Conservation (phyloP, 2,113 vertebrate species). For the Misgurnus mizolepis region DNA sequence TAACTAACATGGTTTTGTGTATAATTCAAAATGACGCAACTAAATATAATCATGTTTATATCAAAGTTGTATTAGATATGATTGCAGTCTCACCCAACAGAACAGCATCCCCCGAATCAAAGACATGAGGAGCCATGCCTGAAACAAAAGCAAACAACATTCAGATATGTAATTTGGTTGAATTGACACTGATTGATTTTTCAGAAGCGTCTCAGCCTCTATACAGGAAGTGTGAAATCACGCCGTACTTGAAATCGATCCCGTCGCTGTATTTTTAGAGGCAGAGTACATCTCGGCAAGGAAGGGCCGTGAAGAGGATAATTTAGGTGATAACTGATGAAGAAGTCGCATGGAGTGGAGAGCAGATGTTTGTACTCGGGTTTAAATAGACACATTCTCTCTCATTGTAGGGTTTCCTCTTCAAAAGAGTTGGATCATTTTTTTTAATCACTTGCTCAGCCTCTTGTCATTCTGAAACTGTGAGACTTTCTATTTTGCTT, state of each 20-base stretch:
- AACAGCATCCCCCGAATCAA: background rate
- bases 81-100: constrained; percentile 17
- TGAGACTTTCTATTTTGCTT: too few relatives aligned
- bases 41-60: background rate
- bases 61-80: background rate
- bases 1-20: background rate
- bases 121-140: background rate
- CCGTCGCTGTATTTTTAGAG: constrained; percentile 7
- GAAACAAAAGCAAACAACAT: constrained; percentile 14
- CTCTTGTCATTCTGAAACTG: too few relatives aligned
- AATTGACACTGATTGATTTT: background rate
- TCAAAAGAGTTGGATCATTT: too few relatives aligned
- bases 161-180: background rate
- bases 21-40: background rate
- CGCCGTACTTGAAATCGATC: background rate
- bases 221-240: background rate
- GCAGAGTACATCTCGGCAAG: background rate
- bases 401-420: background rate
- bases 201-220: background rate
- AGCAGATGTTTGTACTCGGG: background rate
- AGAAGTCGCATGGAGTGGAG: background rate
- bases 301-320: constrained; percentile 4
- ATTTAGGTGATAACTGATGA: constrained; percentile 15
- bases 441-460: too few relatives aligned
- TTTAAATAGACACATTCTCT: background rate